Evolutionary conservation across 2,797 vertebrate species (phyloP).

Genomic region (Halcyon leucocephala): DNA sequence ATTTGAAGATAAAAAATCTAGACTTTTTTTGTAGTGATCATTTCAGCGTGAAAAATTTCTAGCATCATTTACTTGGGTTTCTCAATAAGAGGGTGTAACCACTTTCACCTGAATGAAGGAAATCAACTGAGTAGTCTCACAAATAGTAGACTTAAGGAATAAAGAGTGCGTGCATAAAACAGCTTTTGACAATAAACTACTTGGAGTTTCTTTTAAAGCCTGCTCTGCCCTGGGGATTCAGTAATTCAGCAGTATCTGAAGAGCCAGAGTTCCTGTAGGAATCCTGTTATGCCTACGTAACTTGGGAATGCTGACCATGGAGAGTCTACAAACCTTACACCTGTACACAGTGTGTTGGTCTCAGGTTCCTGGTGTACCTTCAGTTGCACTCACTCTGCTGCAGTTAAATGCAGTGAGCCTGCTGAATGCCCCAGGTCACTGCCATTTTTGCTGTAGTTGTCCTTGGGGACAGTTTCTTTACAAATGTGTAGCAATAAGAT

Average conservation of each 20-base stretch:
- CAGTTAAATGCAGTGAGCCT: neutral
- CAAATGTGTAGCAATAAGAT: neutral
- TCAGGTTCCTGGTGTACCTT: rapidly evolving
- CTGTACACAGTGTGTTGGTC: neutral
- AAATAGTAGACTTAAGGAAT: neutral
- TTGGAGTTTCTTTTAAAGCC: neutral
- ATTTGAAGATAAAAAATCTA: neutral
- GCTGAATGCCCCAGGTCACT: neutral
- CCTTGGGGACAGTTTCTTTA: neutral
- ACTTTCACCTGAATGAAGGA: neutral
- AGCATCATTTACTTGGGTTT: neutral
- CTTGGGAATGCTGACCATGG: neutral
- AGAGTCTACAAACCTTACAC: rapidly evolving
- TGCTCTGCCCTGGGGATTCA: neutral
- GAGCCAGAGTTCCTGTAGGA: neutral
- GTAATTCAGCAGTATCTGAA: neutral
- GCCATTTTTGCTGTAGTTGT: neutral
- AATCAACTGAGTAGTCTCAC: neutral
- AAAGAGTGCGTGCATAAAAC: rapidly evolving
- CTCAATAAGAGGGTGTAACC: neutral
- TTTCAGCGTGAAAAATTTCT: neutral
- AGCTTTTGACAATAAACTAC: neutral
- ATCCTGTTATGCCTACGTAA: rapidly evolving
- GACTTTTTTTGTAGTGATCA: rapidly evolving
- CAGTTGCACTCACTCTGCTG: rapidly evolving